Evolutionary conservation across 2,113 vertebrate genomes (phyloP), one percentile per base, ranked within the genome.

Genomic region (Dasyprocta punctata): DNA sequence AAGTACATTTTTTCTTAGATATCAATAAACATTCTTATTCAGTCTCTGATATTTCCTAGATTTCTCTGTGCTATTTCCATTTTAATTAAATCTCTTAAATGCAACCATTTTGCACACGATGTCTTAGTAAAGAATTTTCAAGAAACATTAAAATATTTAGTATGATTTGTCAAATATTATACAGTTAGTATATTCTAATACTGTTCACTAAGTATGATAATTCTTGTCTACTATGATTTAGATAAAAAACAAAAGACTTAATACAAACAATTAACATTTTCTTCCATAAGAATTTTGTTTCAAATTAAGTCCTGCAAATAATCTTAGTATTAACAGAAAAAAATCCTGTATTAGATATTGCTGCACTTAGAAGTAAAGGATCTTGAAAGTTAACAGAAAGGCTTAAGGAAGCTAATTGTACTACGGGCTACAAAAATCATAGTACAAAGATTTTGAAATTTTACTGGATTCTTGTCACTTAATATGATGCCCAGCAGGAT

Each of bases 381-480:
- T 1, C 0, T 41, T 96, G 33, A 69, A 94, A 14, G 26, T 67
- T 26, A 78, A 60, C 17, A 78, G 30, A 92, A 95, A 90, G 38
- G 1, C 9, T 81, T 61, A 92, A 56, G 58, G 7, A 89, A 87
- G 26, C 7, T 87, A 92, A 87, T 78, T 77, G 54, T 78, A 22
- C 20, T 6, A 20, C 33, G n/a, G 7, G 22, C 20, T 89, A 96
- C 47, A 92, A 93, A 80, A 92, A 58, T 83, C 47, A 78, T 9
- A 41, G 12, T 36, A 49, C 81, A 89, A 81, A 96, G 38, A 80
- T n/a, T 85, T 54, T 82, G 30, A 30, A 60, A 65, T 96, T 89
- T 92, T 89, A 63, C n/a, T 87, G 30, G 54, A 41, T 41, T 86
- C 12, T 91, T 92, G 87, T 83, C 60, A 94, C 8, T 20, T 89